These are phyloP conservation scores for Dipodomys stephensi DNA, from an alignment of 2,113 vertebrate species.

Conservation along the genomic window DNA sequence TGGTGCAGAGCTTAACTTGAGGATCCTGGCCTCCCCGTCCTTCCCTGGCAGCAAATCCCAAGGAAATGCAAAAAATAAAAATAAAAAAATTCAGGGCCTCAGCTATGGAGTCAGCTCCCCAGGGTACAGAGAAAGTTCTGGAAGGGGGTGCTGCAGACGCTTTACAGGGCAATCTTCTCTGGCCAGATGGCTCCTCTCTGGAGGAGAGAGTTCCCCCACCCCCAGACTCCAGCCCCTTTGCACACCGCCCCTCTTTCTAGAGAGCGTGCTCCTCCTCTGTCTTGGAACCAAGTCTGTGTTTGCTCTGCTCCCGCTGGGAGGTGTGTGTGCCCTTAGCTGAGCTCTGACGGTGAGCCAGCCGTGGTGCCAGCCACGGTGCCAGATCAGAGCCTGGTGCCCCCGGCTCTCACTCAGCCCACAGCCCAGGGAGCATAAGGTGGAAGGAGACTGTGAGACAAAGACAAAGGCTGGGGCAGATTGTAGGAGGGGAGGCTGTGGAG, in stretches of 20 bases:
- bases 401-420: background rate
- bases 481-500: background rate
- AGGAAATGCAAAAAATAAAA: slow-evolving; percentile 46
- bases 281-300: background rate
- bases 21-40: slow-evolving; percentile 5
- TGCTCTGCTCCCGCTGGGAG: background rate
- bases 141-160: too few relatives aligned
- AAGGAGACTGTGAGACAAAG: too few relatives aligned
- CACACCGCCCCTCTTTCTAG: background rate
- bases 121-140: background rate
- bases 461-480: background rate
- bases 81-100: too few relatives aligned
- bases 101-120: background rate
- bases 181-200: too few relatives aligned
- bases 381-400: background rate
- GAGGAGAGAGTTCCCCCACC: too few relatives aligned
- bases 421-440: background rate
- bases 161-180: too few relatives aligned
- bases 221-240: background rate
- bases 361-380: fast-evolving
- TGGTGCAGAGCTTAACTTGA: slow-evolving; percentile 58
- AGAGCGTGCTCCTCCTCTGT: background rate
- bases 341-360: background rate
- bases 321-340: background rate
- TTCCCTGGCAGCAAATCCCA: slow-evolving; percentile 44